Evolutionary conservation across 2,113 vertebrate genomes (phyloP).

Genomic region (Fulmarus glacialis): DNA sequence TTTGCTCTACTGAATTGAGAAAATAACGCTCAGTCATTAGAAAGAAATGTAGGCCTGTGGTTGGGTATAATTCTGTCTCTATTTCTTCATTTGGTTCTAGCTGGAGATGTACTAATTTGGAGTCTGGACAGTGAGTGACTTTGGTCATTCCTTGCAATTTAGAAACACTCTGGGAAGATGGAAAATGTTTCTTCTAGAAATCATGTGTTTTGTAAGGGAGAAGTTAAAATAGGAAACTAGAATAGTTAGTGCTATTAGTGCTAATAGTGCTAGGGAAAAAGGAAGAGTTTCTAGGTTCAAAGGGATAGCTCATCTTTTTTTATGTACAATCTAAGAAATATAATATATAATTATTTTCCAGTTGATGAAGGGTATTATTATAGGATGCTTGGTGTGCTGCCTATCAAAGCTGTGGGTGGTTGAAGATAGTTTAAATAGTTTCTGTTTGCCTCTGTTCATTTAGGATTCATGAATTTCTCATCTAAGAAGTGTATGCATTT

Average conservation of each 20-base stretch:
- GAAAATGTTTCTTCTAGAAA: not conserved
- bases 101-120: not conserved
- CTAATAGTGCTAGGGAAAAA: not conserved
- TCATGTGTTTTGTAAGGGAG: not conserved
- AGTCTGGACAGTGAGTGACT: not conserved
- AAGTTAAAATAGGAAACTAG: not conserved
- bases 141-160: not conserved
- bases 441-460: not conserved
- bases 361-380: not conserved
- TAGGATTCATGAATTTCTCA: not conserved
- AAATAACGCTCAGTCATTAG: not conserved
- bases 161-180: not conserved
- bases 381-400: not conserved
- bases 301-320: not conserved
- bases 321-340: not conserved
- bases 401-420: not conserved
- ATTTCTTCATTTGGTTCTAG: not conserved
- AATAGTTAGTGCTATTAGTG: not conserved
- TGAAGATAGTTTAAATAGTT: not conserved
- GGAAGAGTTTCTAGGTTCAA: not conserved
- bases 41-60: not conserved
- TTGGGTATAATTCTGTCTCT: not conserved
- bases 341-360: not conserved
- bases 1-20: not conserved
- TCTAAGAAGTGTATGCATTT: not conserved